Evolutionary conservation across 2,888 invertebrate genomes (phyloP).

Genomic region (Perdita meconis): DNA sequence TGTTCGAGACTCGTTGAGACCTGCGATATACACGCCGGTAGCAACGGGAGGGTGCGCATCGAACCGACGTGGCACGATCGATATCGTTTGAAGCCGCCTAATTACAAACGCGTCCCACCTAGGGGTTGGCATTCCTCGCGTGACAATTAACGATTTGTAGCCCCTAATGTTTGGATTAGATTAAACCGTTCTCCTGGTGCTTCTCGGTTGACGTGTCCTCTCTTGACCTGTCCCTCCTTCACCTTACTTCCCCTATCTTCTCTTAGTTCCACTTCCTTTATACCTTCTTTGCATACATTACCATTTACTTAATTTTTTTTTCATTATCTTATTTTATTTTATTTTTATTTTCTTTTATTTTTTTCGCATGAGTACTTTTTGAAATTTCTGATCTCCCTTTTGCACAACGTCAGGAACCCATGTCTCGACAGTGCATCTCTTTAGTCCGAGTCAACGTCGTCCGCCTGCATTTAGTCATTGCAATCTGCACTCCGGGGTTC

Average conservation of each 20-base stretch:
- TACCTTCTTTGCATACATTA: background rate
- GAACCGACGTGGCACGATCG: constrained; percentile 67
- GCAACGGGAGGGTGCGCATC: constrained; percentile 50
- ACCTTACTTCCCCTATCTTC: constrained; percentile 4
- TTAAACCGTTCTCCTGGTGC: constrained; percentile 50
- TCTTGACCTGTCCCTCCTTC: constrained; percentile 5
- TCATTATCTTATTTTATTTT: background rate
- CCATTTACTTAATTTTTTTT: too few relatives aligned
- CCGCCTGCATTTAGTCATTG: background rate
- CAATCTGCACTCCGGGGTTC: background rate
- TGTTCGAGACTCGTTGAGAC: constrained; percentile 54
- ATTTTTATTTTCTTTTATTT: background rate
- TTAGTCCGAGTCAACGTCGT: background rate
- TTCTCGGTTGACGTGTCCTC: constrained; percentile 34
- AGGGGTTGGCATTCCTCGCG: constrained; percentile 74
- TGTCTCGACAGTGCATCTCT: background rate
- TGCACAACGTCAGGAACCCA: background rate
- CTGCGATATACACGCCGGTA: constrained; percentile 38
- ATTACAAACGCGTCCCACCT: constrained; percentile 72
- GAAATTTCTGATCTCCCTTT: background rate
- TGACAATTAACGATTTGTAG: constrained; percentile 82
- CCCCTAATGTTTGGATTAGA: constrained; percentile 78
- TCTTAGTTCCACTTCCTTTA: background rate
- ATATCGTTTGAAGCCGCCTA: constrained; percentile 71
- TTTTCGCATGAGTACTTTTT: background rate